phyloP scores from a whole-genome alignment of 1,140 invertebrate genomes.

The Kradibia gibbosae region DNA sequence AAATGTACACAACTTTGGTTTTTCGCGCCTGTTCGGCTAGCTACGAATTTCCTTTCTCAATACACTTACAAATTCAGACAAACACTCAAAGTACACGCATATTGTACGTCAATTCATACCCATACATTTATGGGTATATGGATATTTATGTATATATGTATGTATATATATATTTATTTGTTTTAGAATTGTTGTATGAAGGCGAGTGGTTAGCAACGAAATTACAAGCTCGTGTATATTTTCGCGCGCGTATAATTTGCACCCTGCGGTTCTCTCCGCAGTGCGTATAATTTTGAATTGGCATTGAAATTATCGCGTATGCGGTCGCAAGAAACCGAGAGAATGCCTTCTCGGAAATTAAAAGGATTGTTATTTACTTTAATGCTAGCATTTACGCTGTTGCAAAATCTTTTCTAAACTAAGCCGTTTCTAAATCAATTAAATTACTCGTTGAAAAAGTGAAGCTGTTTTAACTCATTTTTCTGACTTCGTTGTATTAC shows the following conservation, averaged over 20 bases:
- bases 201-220: slow-evolving; percentile 39
- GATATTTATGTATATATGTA: not conserved
- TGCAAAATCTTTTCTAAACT: slow-evolving; percentile 27
- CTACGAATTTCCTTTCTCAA: slow-evolving; percentile 24
- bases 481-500: not conserved
- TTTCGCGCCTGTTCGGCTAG: not conserved
- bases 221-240: slow-evolving; percentile 27
- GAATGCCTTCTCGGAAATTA: slow-evolving; percentile 41
- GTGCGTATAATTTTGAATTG: slow-evolving; percentile 38
- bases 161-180: not conserved
- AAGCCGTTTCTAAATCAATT: slow-evolving; percentile 19
- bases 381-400: slow-evolving; percentile 23
- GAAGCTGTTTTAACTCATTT: not conserved
- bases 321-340: not conserved
- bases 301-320: slow-evolving; percentile 40
- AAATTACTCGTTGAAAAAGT: not conserved
- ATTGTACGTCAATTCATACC: too few relatives aligned
- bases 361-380: slow-evolving; percentile 42
- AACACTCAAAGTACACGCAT: too few relatives aligned
- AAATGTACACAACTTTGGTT: slow-evolving; percentile 4
- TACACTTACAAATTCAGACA: too few relatives aligned
- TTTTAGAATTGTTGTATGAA: not conserved
- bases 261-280: not conserved
- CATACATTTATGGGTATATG: too few relatives aligned
- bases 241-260: slow-evolving; percentile 23